Evolutionary conservation across 1,140 invertebrate species (phyloP).

Genomic region (Branchinecta lindahli): DNA sequence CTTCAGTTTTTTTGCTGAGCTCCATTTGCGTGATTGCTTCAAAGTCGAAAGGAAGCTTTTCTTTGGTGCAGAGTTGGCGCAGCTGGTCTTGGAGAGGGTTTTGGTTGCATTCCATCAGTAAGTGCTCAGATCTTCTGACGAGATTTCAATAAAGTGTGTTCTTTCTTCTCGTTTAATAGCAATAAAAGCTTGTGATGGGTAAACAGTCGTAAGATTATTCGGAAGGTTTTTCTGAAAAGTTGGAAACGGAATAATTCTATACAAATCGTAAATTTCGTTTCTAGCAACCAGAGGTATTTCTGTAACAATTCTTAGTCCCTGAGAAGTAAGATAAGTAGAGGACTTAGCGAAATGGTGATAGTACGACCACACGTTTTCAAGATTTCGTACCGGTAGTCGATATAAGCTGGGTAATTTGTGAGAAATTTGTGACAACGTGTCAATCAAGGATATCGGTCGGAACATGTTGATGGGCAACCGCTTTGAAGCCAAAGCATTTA

Average conservation of each 20-base stretch:
- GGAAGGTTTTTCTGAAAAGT: background rate
- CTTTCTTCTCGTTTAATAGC: slow-evolving; percentile 2
- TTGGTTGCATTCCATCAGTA: no score
- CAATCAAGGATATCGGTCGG: background rate
- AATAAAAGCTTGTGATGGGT: background rate
- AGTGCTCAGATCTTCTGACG: background rate
- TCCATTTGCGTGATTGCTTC: no score
- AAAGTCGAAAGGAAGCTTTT: no score
- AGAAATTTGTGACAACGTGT: background rate
- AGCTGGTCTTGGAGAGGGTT: no score
- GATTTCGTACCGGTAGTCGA: background rate
- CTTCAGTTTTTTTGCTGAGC: no score
- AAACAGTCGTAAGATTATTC: background rate
- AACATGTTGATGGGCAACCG: background rate
- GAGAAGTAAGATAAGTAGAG: background rate
- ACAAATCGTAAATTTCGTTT: background rate
- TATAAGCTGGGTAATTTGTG: background rate
- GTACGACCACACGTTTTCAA: background rate
- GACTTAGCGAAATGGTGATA: background rate
- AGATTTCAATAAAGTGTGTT: background rate
- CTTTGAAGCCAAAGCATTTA: background rate
- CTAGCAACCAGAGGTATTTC: background rate
- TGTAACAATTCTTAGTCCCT: background rate
- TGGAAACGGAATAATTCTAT: background rate
- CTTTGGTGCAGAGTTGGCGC: no score